phyloP scores from a whole-genome alignment of 2,797 vertebrate species.

The Halcyon badia region DNA sequence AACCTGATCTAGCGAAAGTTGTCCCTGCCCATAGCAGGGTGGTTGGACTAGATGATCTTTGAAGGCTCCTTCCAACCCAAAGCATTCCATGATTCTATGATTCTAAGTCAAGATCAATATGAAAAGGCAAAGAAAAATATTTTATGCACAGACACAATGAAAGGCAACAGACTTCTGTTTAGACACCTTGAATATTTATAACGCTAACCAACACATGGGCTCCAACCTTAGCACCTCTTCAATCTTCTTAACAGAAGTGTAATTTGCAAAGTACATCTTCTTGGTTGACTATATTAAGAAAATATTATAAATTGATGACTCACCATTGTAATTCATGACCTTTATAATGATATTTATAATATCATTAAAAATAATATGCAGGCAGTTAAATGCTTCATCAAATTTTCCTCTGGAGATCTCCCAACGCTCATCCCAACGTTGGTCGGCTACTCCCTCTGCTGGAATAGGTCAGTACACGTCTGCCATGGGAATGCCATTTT shows the following conservation, averaged over 20 bases:
- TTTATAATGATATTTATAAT: background rate
- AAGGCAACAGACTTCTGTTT: background rate
- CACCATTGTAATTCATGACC: background rate
- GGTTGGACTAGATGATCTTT: background rate
- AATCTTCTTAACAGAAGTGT: background rate
- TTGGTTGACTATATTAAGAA: background rate
- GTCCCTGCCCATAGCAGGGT: background rate
- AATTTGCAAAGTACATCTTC: background rate
- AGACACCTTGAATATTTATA: background rate
- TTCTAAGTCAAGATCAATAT: background rate
- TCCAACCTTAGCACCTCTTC: background rate
- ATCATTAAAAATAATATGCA: background rate
- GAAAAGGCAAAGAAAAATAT: background rate
- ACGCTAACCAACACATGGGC: background rate
- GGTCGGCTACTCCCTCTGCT: slow-evolving; percentile 71
- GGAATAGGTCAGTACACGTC: background rate
- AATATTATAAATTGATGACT: background rate
- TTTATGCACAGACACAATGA: background rate
- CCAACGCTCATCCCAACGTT: background rate
- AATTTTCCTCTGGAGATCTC: background rate
- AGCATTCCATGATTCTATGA: background rate
- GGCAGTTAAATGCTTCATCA: background rate
- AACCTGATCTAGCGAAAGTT: background rate
- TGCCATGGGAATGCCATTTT: background rate
- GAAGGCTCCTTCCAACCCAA: background rate